Conservation (phyloP, 1,140 invertebrate species). For the Argopecten irradians region DNA sequence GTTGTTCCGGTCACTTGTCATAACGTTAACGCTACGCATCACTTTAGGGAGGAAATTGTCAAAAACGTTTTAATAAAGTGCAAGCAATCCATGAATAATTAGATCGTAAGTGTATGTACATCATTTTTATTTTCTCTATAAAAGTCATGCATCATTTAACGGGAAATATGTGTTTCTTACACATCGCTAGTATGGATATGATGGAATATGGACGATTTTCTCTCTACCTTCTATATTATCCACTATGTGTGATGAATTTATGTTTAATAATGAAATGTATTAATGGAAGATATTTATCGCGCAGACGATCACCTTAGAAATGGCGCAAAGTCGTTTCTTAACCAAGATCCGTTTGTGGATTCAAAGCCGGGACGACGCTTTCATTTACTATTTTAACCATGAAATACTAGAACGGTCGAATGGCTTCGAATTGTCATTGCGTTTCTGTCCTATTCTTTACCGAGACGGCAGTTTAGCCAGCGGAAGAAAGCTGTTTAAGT, state of each 20-base stretch:
- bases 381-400: neutral
- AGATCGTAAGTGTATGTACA: neutral
- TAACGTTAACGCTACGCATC: neutral
- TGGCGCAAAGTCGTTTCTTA: neutral
- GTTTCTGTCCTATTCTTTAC: neutral
- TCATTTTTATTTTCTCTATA: slow-evolving; percentile 13
- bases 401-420: neutral
- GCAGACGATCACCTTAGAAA: neutral
- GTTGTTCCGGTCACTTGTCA: neutral
- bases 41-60: neutral
- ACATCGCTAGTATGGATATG: neutral
- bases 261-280: neutral
- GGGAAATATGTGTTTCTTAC: neutral
- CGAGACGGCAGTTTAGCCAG: neutral
- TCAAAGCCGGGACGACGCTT: neutral
- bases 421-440: neutral
- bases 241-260: neutral
- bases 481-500: neutral
- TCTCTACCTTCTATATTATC: neutral
- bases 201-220: neutral
- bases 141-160: neutral
- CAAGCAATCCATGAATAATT: neutral
- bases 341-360: neutral
- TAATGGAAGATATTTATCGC: neutral
- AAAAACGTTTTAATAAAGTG: slow-evolving; percentile 6